Evolutionary conservation across 2,797 vertebrate species (phyloP), one percentile per base, ranked within the genome.

Genomic region (Myotis myotis): DNA sequence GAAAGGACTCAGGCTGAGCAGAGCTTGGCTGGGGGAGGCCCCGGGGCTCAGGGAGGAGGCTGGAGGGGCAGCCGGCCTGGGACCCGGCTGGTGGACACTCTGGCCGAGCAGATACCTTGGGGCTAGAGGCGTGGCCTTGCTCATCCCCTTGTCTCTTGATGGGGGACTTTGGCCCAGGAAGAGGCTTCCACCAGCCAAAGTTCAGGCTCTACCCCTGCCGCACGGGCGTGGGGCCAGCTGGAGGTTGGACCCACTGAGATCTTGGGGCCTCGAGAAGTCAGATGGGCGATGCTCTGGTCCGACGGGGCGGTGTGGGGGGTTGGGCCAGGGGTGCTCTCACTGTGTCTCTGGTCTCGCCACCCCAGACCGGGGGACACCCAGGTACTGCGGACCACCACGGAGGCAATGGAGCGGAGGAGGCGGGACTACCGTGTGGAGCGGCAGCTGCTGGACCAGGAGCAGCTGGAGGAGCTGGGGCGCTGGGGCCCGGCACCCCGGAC

Each of bases 361-460:
- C 15, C 51, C 55, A 97, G 97, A 36, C 62, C 44, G 4, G 87
- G 70, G 85, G 79, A 64, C 75, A 85, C 93, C 0, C 76, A 85
- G 57, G 55, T 85, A 11, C 86, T 96, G 62, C 53, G 94, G 94
- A 79, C 94, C 85, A 36, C 75, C 38, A 44, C 5, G 9, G 28
- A 74, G 76, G 75, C 44, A 0, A 97, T 96, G 72, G 98, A 98
- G 66, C 88, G 81, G 55, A 91, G 96, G 87, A 96, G 28, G n/a
- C 87, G 79, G 30, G 98, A 87, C 17, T 99, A 98, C 94, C 97
- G 0, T 0, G 97, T 99, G 60, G 98, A 99, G 83, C 98, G 98
- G 85, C 97, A 98, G 2, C 97, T 99, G 62, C 96, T 99, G 94
- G 99, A 98, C 71, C 99, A 99, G 97, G 97, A 99, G 66, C 98